Evolutionary conservation across 1,140 invertebrate species (phyloP).

Genomic region (Drosophila athabasca): DNA sequence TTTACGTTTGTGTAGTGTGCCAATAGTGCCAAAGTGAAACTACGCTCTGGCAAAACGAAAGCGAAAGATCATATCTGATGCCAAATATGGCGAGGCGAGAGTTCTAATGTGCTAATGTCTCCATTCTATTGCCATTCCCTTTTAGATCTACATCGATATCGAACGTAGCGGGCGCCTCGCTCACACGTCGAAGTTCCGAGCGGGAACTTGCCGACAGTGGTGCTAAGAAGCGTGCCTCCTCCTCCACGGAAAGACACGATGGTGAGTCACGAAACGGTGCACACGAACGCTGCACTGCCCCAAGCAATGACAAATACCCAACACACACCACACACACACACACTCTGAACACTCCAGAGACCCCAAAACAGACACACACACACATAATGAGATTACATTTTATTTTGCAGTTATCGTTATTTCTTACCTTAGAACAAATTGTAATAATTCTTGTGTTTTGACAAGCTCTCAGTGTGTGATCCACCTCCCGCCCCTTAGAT

Average conservation of each 20-base stretch:
- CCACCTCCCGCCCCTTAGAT: constrained; percentile 24
- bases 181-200: constrained; percentile 92
- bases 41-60: too few species aligned
- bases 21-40: too few species aligned
- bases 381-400: constrained; percentile 64
- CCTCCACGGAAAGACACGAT: constrained; percentile 89
- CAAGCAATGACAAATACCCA: not conserved
- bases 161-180: constrained; percentile 90
- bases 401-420: constrained; percentile 78
- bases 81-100: not conserved
- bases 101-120: not conserved
- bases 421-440: constrained; percentile 55
- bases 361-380: constrained; percentile 26
- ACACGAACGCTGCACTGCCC: not conserved
- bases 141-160: constrained; percentile 92
- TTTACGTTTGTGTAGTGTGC: too few species aligned
- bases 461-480: constrained; percentile 38
- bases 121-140: constrained; percentile 19
- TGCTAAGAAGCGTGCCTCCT: constrained; percentile 92
- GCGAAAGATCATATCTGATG: not conserved
- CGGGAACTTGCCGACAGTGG: constrained; percentile 90
- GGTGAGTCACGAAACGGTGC: constrained; percentile 84
- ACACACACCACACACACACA: not conserved
- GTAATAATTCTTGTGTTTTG: constrained; percentile 1
- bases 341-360: constrained; percentile 13